Base-by-base conservation (phyloP, 2,888 invertebrate species). In the Drosophila formosana region DNA sequence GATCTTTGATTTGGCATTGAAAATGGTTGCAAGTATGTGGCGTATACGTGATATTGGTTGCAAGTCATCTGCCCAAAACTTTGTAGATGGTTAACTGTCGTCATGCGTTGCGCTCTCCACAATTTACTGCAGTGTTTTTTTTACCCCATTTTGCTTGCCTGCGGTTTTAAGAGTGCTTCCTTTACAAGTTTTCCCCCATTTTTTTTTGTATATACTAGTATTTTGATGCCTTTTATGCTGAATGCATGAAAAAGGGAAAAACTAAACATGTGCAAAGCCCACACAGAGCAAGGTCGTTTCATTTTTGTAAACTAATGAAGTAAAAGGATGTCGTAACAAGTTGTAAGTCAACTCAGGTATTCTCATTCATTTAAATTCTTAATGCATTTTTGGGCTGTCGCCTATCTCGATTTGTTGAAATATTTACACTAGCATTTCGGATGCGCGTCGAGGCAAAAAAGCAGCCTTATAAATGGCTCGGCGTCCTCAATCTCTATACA, bases 1-100 rank as follows among this genome's bases (percentile, higher is more conserved):
- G 61, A 61, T 74, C 74, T 55, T 66, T 78, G 73, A 51, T 72
- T 78, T 78, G 50, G 18, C 26, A 56, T 25, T 18, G 18, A 18
- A 18, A 18, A 18, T 25, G 26, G 8, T 37, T 50, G 63, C 13
- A 53, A 37, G 32, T 34, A 45, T 60, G 58, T 28, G 34, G 51
- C 28, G 45, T 53, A 65, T 64, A 75, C 58, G 58, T 75, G 58
- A 68, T 61, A 37, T 72, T 66, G 34, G 52, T 66, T 30, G 50
- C 60, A 45, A 46, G 39, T 41, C 23, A 13, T 25, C 52, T 47
- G 25, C 51, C 18, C 0, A 8, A 52, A 47, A 52, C 28, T 41
- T 60, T 73, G 30, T 37, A 26, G 39, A 34, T 2, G 9, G 49
- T 30, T 47, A 56, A 47, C 37, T 62, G 9, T 28, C 26, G 23